Conservation (phyloP, 2,888 invertebrate genomes). For the Drosophila rellima region DNA sequence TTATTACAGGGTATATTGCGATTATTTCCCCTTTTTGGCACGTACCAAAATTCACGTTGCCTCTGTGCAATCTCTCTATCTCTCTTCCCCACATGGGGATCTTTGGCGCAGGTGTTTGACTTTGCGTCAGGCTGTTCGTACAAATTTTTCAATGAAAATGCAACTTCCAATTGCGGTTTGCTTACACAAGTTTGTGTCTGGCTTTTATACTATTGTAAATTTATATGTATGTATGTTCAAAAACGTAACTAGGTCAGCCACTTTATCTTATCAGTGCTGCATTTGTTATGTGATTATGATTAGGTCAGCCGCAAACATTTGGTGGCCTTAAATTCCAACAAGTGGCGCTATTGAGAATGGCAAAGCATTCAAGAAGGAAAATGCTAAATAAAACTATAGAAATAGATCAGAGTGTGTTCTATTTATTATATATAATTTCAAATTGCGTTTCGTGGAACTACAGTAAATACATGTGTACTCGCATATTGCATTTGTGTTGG, state of each 20-base stretch:
- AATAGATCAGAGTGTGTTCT: slow-evolving; percentile 31
- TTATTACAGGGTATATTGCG: slow-evolving; percentile 23
- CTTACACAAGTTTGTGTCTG: slow-evolving; percentile 27
- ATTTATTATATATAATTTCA: slow-evolving; percentile 15
- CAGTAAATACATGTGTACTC: neutral
- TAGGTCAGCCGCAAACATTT: slow-evolving; percentile 43
- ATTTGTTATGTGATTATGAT: slow-evolving; percentile 36
- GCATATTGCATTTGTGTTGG: neutral
- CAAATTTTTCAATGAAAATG: slow-evolving; percentile 46
- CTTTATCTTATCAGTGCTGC: slow-evolving; percentile 58
- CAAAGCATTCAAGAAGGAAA: neutral
- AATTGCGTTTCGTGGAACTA: slow-evolving; percentile 13
- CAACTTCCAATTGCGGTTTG: slow-evolving; percentile 50
- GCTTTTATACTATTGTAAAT: slow-evolving; percentile 7
- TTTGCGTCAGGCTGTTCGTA: slow-evolving; percentile 55
- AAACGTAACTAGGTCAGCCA: slow-evolving; percentile 56
- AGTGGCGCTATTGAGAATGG: slow-evolving; percentile 33
- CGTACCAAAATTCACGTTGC: slow-evolving; percentile 52
- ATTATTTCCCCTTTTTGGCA: slow-evolving; percentile 31
- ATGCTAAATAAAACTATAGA: neutral
- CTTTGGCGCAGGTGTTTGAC: slow-evolving; percentile 67
- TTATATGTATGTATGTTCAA: slow-evolving; percentile 11
- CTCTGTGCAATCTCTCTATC: slow-evolving; percentile 30
- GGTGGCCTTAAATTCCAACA: slow-evolving; percentile 43
- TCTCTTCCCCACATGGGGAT: slow-evolving; percentile 9